Conservation (phyloP, 1,140 invertebrate genomes). For the Acromyrmex charruanus region DNA sequence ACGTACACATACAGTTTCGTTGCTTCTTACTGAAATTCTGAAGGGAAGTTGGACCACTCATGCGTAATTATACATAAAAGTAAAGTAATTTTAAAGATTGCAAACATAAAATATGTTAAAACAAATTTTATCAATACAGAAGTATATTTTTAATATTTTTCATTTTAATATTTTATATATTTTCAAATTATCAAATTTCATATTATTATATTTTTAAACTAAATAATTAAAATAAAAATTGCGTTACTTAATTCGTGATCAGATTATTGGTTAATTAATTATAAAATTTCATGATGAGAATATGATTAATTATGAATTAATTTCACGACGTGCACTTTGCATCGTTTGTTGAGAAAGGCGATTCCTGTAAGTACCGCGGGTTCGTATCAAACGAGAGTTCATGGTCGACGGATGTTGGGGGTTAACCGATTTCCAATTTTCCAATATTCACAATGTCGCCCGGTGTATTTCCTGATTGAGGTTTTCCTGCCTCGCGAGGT, state of each 20-base stretch:
- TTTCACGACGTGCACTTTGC: not conserved
- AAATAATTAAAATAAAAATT: not conserved
- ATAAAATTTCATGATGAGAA: not conserved
- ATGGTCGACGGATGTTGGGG: constrained; percentile 54
- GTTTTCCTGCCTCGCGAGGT: constrained; percentile 68
- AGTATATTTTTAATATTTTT: not conserved
- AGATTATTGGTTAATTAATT: not conserved
- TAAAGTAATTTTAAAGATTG: not conserved
- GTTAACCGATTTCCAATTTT: constrained; percentile 80
- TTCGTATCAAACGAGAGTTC: constrained; percentile 6
- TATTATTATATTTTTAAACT: not conserved
- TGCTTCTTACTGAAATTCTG: no score
- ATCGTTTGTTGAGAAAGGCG: constrained; percentile 1
- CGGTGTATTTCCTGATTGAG: constrained; percentile 75
- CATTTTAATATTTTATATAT: no score
- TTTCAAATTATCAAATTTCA: no score
- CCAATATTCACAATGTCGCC: constrained; percentile 77
- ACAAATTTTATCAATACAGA: not conserved
- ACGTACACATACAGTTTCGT: no score
- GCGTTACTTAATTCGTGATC: not conserved
- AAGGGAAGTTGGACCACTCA: no score
- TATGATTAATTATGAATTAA: constrained; percentile 25
- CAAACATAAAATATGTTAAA: not conserved
- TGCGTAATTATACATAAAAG: not conserved
- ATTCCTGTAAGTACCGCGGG: not conserved